Percentiles rank a stretch among this genome's conserved stretches.
Conservation (phyloP, 2,888 invertebrate genomes). For the Artemia sp. region DNA sequence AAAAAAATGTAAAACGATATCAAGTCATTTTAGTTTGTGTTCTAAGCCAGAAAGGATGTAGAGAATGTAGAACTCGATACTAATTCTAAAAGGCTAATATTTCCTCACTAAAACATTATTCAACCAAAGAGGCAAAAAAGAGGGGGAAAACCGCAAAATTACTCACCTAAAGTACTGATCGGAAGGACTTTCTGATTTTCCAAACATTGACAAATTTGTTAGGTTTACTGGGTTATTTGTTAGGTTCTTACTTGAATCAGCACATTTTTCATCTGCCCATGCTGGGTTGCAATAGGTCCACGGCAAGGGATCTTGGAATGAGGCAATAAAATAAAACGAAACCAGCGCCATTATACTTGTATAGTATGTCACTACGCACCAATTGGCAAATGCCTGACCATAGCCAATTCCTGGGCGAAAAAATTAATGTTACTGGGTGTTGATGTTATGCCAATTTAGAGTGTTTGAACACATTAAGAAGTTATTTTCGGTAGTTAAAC, state of each 20-base stretch:
- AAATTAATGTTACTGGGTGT: not conserved
- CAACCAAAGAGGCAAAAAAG: too few relatives aligned
- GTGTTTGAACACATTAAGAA: not conserved
- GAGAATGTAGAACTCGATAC: too few relatives aligned
- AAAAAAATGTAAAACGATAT: too few relatives aligned
- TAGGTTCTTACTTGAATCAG: constrained; percentile 17
- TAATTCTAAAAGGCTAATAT: too few relatives aligned
- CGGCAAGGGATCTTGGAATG: constrained; percentile 49
- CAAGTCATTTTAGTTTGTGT: too few relatives aligned
- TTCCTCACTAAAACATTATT: too few relatives aligned
- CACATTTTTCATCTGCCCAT: constrained; percentile 34
- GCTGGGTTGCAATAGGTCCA: constrained; percentile 50
- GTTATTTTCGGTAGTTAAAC: too few relatives aligned
- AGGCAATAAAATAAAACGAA: constrained; percentile 51
- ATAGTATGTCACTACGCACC: constrained; percentile 54
- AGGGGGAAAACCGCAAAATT: not conserved
- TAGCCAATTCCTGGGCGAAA: constrained; percentile 33
- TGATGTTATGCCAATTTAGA: not conserved
- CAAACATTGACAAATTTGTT: not conserved
- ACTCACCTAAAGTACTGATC: constrained; percentile 41
- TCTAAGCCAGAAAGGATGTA: too few relatives aligned
- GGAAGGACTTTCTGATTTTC: constrained; percentile 30
- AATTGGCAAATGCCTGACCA: constrained; percentile 34
- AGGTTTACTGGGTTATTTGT: not conserved
- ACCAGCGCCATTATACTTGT: constrained; percentile 55